Base-by-base conservation (phyloP, 1,140 invertebrate genomes). In the Pemphigus obesinymphae region DNA sequence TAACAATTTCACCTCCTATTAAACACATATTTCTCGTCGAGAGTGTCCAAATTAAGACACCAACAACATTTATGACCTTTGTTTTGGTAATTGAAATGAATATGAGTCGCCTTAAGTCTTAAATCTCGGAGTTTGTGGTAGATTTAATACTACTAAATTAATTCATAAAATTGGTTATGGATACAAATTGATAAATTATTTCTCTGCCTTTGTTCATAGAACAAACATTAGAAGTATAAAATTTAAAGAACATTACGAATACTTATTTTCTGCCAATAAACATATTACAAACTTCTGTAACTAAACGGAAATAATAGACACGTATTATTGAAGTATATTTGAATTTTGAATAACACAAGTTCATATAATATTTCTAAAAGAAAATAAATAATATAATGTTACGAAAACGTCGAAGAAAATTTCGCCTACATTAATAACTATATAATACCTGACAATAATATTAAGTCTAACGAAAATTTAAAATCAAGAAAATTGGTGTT, bases 31-130 rank as follows among this genome's bases (percentile, higher is more conserved):
- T 55, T 61, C 50, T 63, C 53, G 8, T n/a, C 0, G n/a, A 43
- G 76, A n/a, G 53, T 45, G 53, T 61, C 23, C 34, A 45, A 63
- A 80, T 63, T 55, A 80, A 80, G 76, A 58, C 37, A 37, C 53
- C 53, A 29, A 61, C n/a, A 78, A 78, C 48, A 58, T 55, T 58
- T 53, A 55, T 58, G 75, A 34, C 48, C 75, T 78, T 78, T 55
- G 73, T 58, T 78, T 55, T 37, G 50, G 53, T 78, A 78, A 78
- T 78, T 78, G 75, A 78, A 78, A 78, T 23, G 53, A 17, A 48
- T 37, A 5, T 17, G 23, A 53, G 72, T 53, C n/a, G n/a, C n/a
- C n/a, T 58, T n/a, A 17, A 26, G 53, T 78, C 75, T 78, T 78
- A 58, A 78, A 53, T 53, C 72, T 75, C 68, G 23, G 68, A 43